Evolutionary conservation across 2,888 invertebrate species (phyloP), one percentile per base, ranked within the genome.

Genomic region (Drosophila paranaensis): DNA sequence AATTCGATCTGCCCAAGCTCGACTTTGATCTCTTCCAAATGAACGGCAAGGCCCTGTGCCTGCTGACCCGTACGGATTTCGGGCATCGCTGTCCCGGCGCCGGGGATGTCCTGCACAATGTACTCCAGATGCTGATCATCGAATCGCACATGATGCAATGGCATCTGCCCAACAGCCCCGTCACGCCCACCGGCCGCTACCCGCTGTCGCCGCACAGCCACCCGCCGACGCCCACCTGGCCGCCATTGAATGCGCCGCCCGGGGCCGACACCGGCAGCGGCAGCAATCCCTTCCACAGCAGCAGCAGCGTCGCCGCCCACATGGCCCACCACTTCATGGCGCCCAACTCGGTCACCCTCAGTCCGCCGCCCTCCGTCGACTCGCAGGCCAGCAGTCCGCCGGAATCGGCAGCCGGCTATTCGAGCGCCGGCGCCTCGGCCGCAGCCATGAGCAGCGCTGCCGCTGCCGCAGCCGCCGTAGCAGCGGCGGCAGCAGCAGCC

Each of bases 41-140:
- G 98, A 98, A 98, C 93, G 98, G 98, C 94, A 98, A 98, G 93
- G 98, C 98, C 2, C 93, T 98, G 85, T 98, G 98, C 92, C 94
- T 98, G 54, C 93, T 98, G 76, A 98, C 97, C 53, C 96, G 98
- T 92, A 95, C 95, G 16, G 98, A 98, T 93, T 95, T 98, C 83
- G 96, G 97, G 33, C 98, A 98, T 91, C 94, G 98, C 65, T 97
- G 97, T 83, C 98, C 98, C 0, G 97, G 97, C 25, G 97, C 97
- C 39, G 98, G 98, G 3, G 98, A 98, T 92, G 97, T 98, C 25
- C 94, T 98, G 73, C 98, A 97, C 94, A 98, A 98, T 93, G 97
- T 98, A 39, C 94, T 98, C 51, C 97, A 97, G 92, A 96, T 98
- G 94, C 93, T 98, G 71, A 96, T 97, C 61, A 95, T 97, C 45